phyloP scores from a whole-genome alignment of 2,888 invertebrate genomes.

The Clostera curtula region DNA sequence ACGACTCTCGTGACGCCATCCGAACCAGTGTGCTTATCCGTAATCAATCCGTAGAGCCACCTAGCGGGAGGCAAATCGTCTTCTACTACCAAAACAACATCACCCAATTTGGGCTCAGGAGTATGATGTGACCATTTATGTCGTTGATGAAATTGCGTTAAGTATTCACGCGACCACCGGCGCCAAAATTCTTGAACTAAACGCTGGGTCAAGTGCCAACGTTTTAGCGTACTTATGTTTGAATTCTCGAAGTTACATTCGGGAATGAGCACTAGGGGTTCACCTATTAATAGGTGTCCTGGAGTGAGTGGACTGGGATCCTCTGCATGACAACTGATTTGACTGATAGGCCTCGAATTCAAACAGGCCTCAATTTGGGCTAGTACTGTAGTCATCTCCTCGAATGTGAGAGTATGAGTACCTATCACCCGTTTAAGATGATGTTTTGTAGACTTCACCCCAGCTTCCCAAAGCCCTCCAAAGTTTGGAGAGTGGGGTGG shows the following conservation, averaged over 20 bases:
- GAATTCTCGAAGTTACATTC: conserved; percentile 7
- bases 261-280: conserved; percentile 10
- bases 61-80: conserved; percentile 11
- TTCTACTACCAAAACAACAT: conserved; percentile 13
- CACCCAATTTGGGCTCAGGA: conserved; percentile 7
- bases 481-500: conserved; percentile 16
- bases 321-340: conserved; percentile 3
- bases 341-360: conserved; percentile 11
- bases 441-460: too few relatives aligned
- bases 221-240: conserved; percentile 4
- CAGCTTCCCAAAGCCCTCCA: too few relatives aligned
- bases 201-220: conserved; percentile 11
- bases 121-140: conserved; percentile 8
- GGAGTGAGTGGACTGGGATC: conserved; percentile 11
- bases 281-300: conserved; percentile 13
- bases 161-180: conserved; percentile 8
- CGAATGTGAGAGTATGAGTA: conserved; percentile 10
- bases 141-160: conserved; percentile 7
- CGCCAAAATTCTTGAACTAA: conserved; percentile 14
- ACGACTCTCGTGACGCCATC: conserved; percentile 7
- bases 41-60: conserved; percentile 11
- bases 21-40: conserved; percentile 9
- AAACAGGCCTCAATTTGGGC: conserved; percentile 13
- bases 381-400: conserved; percentile 12
- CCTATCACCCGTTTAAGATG: conserved; percentile 6